Evolutionary conservation across 2,113 vertebrate genomes (phyloP).

Genomic region (Uria lomvia): DNA sequence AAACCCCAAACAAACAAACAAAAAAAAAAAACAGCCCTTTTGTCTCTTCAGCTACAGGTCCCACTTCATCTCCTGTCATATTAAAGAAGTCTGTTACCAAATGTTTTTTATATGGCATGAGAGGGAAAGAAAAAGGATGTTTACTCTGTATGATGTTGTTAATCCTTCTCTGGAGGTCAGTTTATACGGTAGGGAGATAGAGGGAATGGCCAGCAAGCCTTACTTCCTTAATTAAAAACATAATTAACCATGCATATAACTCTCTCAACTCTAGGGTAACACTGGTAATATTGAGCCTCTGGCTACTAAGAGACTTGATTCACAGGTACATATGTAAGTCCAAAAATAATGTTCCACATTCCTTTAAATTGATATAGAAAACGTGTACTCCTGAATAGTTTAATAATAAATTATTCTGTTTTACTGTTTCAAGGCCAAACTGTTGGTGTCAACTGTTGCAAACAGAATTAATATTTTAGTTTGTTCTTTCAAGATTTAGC

Average conservation of each 20-base stretch:
- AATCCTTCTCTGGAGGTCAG: background rate
- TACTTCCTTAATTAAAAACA: slow-evolving; percentile 24
- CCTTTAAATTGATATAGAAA: background rate
- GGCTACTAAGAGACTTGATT: background rate
- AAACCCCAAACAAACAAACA: background rate
- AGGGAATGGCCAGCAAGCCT: background rate
- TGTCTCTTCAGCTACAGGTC: background rate
- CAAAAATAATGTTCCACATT: background rate
- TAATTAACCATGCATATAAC: background rate
- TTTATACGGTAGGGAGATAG: background rate
- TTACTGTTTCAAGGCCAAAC: background rate
- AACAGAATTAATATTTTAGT: background rate
- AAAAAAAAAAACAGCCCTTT: background rate
- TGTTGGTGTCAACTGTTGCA: background rate
- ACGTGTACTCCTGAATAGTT: background rate
- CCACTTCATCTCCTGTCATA: background rate
- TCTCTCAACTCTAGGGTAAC: background rate
- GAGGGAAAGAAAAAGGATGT: background rate
- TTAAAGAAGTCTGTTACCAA: background rate
- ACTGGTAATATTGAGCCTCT: background rate
- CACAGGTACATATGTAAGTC: background rate
- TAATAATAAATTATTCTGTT: background rate
- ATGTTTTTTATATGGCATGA: background rate
- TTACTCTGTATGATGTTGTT: background rate
- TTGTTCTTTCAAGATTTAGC: background rate